Conservation (phyloP, 92 coral and sea anemone genomes). For the Phenganax marumi region DNA sequence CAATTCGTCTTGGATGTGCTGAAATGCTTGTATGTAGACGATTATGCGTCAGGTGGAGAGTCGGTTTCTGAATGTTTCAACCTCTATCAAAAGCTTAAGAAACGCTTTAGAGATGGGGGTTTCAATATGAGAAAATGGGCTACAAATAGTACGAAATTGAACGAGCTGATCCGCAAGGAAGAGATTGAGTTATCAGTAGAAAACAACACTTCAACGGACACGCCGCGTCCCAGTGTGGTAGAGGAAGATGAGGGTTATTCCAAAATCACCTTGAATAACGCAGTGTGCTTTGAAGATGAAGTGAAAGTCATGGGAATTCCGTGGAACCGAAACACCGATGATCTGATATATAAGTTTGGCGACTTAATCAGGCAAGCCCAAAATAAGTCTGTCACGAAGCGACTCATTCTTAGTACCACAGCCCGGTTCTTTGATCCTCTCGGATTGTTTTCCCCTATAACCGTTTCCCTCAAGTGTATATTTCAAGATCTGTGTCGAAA, state of each 20-base stretch:
- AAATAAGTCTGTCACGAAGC: conserved; percentile 22
- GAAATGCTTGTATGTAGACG: conserved; percentile 45
- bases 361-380: conserved; percentile 16
- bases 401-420: conserved; percentile 39
- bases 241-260: conserved; percentile 39
- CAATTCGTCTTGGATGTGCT: conserved; percentile 49
- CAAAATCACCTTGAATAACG: conserved; percentile 38
- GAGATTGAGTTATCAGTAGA: neutral
- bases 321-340: conserved; percentile 52
- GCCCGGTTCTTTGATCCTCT: conserved; percentile 58
- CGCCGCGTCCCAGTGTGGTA: conserved; percentile 25
- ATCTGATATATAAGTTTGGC: conserved; percentile 46
- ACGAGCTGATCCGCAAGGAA: conserved; percentile 14
- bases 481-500: conserved; percentile 55
- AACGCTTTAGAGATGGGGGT: conserved; percentile 28
- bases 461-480: conserved; percentile 44
- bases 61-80: conserved; percentile 41
- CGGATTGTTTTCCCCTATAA: conserved; percentile 56
- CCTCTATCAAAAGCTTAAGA: conserved; percentile 12
- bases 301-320: neutral
- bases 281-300: neutral
- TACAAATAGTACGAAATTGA: conserved; percentile 21
- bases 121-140: conserved; percentile 37
- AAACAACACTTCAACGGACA: too few relatives aligned
- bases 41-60: conserved; percentile 43